Conservation (phyloP, 2,113 vertebrate species). For the Ammospiza caudacuta region DNA sequence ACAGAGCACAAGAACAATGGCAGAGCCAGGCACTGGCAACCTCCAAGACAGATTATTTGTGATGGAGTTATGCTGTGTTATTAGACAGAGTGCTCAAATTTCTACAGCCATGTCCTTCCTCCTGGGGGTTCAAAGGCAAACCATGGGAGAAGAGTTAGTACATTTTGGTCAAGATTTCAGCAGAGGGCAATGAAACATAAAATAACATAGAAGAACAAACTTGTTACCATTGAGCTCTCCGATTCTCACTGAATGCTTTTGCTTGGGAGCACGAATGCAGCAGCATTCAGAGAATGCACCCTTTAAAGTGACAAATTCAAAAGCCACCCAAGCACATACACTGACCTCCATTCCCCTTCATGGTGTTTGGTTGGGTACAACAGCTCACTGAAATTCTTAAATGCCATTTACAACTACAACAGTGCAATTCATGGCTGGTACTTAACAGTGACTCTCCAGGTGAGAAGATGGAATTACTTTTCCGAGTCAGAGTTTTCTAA, state of each 20-base stretch:
- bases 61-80: neutral
- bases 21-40: neutral
- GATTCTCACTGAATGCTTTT: neutral
- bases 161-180: neutral
- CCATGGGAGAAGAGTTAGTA: neutral
- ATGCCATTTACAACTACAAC: neutral
- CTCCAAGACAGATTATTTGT: neutral
- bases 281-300: neutral
- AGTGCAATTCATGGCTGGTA: neutral
- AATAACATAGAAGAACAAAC: neutral
- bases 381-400: neutral
- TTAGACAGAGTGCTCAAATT: neutral
- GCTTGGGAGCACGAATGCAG: neutral
- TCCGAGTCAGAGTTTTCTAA: neutral
- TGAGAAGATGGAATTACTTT: conserved; percentile 36
- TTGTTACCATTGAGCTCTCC: neutral
- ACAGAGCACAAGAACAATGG: neutral
- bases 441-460: neutral
- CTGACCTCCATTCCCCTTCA: conserved; percentile 40
- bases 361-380: neutral
- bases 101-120: neutral
- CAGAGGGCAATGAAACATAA: neutral
- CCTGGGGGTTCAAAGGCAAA: neutral
- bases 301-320: conserved; percentile 16
- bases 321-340: neutral